A percentile compares a stretch with the other conserved stretches of the same genome.
Evolutionary conservation across 2,888 invertebrate genomes (phyloP).

Genomic region (Phalangium opilio): DNA sequence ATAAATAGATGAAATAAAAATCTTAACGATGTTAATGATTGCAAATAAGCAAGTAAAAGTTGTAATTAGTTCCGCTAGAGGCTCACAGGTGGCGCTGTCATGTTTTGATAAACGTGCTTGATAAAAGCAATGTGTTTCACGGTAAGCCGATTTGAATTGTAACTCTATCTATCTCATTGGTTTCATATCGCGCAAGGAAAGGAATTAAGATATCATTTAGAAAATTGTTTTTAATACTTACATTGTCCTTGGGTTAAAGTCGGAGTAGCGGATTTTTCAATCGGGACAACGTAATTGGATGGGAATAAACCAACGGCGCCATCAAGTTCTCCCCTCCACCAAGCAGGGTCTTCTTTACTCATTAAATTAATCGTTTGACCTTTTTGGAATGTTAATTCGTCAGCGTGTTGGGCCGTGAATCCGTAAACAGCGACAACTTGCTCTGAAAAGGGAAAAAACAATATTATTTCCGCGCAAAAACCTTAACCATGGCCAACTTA

Average conservation of each 20-base stretch:
- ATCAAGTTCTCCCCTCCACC: slow-evolving; percentile 92
- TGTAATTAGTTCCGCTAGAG: too few species aligned
- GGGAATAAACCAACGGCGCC: slow-evolving; percentile 84
- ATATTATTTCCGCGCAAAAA: too few species aligned
- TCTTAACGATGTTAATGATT: too few species aligned
- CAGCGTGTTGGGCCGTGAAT: slow-evolving; percentile 84
- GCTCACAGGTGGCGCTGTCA: too few species aligned
- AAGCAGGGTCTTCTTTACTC: slow-evolving; percentile 82
- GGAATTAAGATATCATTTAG: background rate
- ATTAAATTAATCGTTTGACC: slow-evolving; percentile 79
- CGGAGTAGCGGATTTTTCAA: slow-evolving; percentile 19
- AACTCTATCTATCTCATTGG: too few species aligned
- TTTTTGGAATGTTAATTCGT: slow-evolving; percentile 82
- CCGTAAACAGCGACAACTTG: slow-evolving; percentile 84
- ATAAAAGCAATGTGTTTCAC: too few species aligned
- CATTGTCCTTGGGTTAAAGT: slow-evolving; percentile 9
- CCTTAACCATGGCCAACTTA: too few species aligned
- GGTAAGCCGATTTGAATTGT: too few species aligned
- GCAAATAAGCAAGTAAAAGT: too few species aligned
- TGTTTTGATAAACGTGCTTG: too few species aligned
- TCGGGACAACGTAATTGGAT: slow-evolving; percentile 73
- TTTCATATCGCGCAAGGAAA: too few species aligned
- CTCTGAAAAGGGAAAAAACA: slow-evolving; percentile 38
- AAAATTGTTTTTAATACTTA: slow-evolving; percentile 7
- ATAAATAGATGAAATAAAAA: too few species aligned